Evolutionary conservation across 2,888 invertebrate genomes (phyloP).

Genomic region (Drosophila demipolita): DNA sequence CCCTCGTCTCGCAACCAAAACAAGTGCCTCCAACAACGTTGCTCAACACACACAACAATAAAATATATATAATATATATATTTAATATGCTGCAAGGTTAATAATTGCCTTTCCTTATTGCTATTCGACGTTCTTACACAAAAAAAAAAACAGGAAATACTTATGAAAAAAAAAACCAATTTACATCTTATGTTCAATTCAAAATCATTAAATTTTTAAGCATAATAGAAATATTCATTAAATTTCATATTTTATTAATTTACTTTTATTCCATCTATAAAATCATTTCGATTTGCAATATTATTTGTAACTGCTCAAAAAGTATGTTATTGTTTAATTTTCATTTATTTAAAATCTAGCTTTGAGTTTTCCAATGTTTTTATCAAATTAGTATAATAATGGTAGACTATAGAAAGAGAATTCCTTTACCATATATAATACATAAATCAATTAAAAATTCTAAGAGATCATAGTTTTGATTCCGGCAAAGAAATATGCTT

Average conservation of each 20-base stretch:
- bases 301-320: not conserved
- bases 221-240: not conserved
- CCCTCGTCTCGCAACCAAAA: constrained; percentile 9
- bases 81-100: not conserved
- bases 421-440: not conserved
- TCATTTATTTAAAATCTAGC: not conserved
- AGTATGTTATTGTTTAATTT: not conserved
- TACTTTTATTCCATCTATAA: not conserved
- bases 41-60: not conserved
- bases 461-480: not conserved
- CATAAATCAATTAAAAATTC: not conserved
- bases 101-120: not conserved
- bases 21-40: constrained; percentile 1
- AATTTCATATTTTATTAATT: not conserved
- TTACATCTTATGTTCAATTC: not conserved
- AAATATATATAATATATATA: not conserved
- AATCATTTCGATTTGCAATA: not conserved
- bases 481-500: not conserved
- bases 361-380: not conserved
- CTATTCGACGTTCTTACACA: not conserved
- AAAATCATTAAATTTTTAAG: accelerated
- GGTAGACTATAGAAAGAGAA: not conserved
- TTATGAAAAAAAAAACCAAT: not conserved
- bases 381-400: not conserved
- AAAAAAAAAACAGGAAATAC: not conserved